Base-by-base conservation (phyloP, 2,797 vertebrate genomes). In the Sphaeramia orbicularis region DNA sequence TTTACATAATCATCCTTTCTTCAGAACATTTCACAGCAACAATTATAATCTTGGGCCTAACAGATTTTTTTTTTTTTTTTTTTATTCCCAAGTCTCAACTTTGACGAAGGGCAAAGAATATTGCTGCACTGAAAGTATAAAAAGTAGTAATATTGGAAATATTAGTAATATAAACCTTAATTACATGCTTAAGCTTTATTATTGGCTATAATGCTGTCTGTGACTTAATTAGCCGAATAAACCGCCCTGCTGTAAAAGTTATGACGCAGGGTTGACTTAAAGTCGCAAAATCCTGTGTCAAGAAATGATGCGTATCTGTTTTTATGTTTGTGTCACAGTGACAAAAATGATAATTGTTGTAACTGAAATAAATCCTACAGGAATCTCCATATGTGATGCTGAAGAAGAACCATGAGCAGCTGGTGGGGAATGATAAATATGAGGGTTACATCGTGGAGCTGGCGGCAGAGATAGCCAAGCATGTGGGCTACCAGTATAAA, bases 351-450 rank as follows among this genome's bases (percentile, higher is more conserved):
- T 6, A 13, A 48, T 54, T 10, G 7, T 37, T 18, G 13, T 35
- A 42, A 43, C 5, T 41, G 8, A 41, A 55, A 36, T 40, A 16
- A 51, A 4, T 71, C 80, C 47, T 32, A 72, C 89, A 99, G 98
- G 98, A 99, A 90, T 95, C 97, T 13, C 98, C 98, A 0, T 99
- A 99, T 0, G 98, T 99, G 84, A 99, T 99, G 98, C 92, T 97
- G 71, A 99, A 99, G 93, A 99, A 99, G 89, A 99, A 98, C 0
- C 96, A 97, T 10, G 98, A 99, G 64, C 95, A 96, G 83, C 94
- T 98, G 40, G 90, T 89, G 62, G 98, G 98, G 37, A 99, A 99
- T 0, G 96, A 98, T 73, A 96, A 94, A 78, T 99, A 98, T 0
- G 98, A 99, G 84, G 98, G 98, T 66, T 99, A 99, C 90, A 98